Conservation (phyloP, 2,797 vertebrate genomes). For the Malurus leucopterus region DNA sequence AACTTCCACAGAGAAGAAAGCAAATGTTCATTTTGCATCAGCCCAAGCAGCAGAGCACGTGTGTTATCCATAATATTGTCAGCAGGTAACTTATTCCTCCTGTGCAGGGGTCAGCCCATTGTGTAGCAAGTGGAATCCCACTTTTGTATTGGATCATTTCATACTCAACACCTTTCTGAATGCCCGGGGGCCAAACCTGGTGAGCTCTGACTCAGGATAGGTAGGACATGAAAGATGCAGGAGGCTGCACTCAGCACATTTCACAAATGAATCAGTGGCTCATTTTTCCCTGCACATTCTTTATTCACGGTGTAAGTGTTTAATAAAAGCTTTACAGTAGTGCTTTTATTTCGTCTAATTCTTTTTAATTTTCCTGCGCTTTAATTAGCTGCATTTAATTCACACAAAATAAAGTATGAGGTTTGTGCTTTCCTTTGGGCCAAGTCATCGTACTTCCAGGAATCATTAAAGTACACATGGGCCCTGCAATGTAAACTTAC, state of each 20-base stretch:
- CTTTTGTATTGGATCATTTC: not conserved
- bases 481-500: slow-evolving; percentile 33
- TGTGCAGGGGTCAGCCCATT: not conserved
- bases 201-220: not conserved
- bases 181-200: not conserved
- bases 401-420: slow-evolving; percentile 8
- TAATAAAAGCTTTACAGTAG: slow-evolving; percentile 27
- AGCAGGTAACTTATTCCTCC: not conserved
- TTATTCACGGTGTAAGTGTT: not conserved
- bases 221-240: not conserved
- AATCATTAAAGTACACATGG: slow-evolving; percentile 48
- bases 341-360: slow-evolving; percentile 14
- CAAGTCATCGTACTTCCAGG: slow-evolving; percentile 34
- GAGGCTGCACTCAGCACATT: not conserved
- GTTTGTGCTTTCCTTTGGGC: slow-evolving; percentile 50
- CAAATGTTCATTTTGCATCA: not conserved
- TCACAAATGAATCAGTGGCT: not conserved
- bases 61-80: rapidly evolving
- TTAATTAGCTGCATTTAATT: slow-evolving; percentile 53
- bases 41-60: rapidly evolving
- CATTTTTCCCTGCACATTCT: not conserved
- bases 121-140: not conserved
- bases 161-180: not conserved
- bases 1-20: not conserved
- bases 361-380: slow-evolving; percentile 40